phyloP scores from a whole-genome alignment of 1,140 invertebrate species.

The Bombus waltoni region DNA sequence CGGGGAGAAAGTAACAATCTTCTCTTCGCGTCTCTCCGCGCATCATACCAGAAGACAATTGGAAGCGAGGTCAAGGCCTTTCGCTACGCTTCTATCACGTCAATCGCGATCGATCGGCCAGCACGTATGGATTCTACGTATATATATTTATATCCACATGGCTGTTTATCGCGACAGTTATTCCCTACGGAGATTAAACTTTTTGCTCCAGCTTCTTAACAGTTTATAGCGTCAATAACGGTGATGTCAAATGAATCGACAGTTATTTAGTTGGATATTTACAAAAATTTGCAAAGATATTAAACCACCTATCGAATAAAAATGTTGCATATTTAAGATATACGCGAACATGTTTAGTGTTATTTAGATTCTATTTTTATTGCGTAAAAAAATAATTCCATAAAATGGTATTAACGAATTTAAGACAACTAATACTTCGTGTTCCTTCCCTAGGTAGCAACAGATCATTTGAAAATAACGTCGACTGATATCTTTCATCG shows the following conservation, averaged over 20 bases:
- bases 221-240: too few relatives aligned
- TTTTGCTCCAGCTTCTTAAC: too few relatives aligned
- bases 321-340: too few relatives aligned
- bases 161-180: neutral
- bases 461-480: neutral
- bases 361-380: too few relatives aligned
- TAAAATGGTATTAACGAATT: too few relatives aligned
- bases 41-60: neutral
- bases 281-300: neutral
- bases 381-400: too few relatives aligned
- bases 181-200: neutral
- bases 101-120: conserved; percentile 17
- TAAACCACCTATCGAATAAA: too few relatives aligned
- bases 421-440: too few relatives aligned
- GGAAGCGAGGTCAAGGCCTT: conserved; percentile 30
- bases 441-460: neutral
- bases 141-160: neutral
- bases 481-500: neutral
- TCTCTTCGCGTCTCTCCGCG: neutral
- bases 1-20: conserved; percentile 16
- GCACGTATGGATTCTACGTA: neutral
- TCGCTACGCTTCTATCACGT: neutral
- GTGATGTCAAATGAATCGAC: neutral
- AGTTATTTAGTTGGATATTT: neutral
- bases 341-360: too few relatives aligned